A percentile compares a stretch with the other conserved stretches of the same genome.
Evolutionary conservation across 2,888 invertebrate genomes (phyloP).

Genomic region (Dynastes maya): DNA sequence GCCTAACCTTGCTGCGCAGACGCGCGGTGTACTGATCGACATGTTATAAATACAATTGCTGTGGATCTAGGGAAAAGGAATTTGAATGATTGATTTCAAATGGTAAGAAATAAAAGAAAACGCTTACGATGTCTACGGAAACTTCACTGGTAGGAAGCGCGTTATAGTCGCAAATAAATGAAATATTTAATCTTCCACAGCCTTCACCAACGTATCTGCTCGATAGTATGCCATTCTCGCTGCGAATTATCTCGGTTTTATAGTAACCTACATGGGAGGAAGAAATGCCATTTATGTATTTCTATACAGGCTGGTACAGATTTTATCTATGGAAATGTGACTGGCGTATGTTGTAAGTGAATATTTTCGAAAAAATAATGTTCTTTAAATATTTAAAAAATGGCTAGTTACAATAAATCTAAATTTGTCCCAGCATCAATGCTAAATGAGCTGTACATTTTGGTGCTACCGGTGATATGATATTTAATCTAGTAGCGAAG

Average conservation of each 20-base stretch:
- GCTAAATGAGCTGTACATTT: too few relatives aligned
- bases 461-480: too few relatives aligned
- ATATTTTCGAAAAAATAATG: too few relatives aligned
- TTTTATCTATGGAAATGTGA: too few relatives aligned
- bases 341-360: too few relatives aligned
- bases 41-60: conserved; percentile 26
- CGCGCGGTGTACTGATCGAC: conserved; percentile 11
- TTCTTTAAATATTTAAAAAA: too few relatives aligned
- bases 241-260: conserved; percentile 1
- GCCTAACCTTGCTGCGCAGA: conserved; percentile 8
- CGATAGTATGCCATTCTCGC: conserved; percentile 9
- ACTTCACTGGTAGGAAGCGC: neutral
- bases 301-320: too few relatives aligned
- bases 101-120: neutral
- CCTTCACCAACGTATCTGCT: conserved; percentile 5
- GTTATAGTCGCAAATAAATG: conserved; percentile 31
- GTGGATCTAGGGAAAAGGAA: conserved; percentile 7
- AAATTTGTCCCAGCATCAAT: too few relatives aligned
- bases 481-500: too few relatives aligned
- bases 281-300: neutral
- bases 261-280: neutral
- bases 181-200: conserved; percentile 4
- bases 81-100: too few relatives aligned
- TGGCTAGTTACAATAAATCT: too few relatives aligned
- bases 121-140: conserved; percentile 22